Base-by-base conservation (phyloP, 2,888 invertebrate species). In the Rhogogaster chlorosoma region DNA sequence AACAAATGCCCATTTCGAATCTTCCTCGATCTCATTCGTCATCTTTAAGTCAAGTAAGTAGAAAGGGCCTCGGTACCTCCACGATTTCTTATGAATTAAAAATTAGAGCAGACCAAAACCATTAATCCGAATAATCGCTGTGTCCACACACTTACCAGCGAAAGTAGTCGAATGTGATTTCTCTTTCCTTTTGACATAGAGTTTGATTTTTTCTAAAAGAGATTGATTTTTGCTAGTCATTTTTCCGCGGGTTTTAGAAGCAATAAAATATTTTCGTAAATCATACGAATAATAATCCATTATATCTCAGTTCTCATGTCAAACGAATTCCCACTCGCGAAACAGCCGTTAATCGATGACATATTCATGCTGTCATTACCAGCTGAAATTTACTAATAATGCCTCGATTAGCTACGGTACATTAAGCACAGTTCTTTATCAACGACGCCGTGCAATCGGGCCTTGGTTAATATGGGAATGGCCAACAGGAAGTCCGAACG, bases 351-450 rank as follows among this genome's bases (percentile, higher is more conserved):
- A 38, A 80, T 80, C 80, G 36, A 80, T 61, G 61, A 57, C 22
- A 80, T 61, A 80, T 80, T 80, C 22, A 36, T 6, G 57, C 57
- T 49, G 80, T 80, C 80, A 61, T 80, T 80, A 61, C 80, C 80
- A 61, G 80, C 61, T 38, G 61, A 57, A 36, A 38, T 61, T 26
- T 22, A 49, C 80, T 38, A 61, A 80, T 80, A 49, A 38, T 38
- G 61, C 80, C 12, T 86, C 88, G 86, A 89, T 90, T 89, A 89
- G 89, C 85, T 86, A 89, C 87, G 88, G 87, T 86, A 89, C 90
- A 90, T 90, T 90, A 89, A 86, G 84, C 87, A 73, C 86, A 61
- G 61, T 80, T 80, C 80, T 80, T 80, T 80, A 80, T 80, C 80
- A 80, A 80, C 61, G 57, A n/a, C 29, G 36, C 45, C 38, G 71